Base-by-base conservation (phyloP, 2,888 invertebrate genomes). In the Gisinianus flammeolus region DNA sequence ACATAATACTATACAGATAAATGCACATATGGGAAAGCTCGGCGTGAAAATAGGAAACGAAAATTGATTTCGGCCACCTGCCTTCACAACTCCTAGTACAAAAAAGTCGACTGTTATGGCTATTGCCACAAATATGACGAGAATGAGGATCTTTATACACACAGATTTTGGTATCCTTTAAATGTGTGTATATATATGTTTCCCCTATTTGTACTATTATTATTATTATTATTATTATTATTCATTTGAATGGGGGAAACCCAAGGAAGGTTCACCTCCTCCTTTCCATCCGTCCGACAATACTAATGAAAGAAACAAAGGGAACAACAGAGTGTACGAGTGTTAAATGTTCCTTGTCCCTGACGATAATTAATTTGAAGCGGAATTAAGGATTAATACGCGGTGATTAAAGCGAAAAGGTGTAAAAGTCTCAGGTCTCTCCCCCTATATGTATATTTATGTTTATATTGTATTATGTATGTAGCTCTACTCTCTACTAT, bases 311-410 rank as follows among this genome's bases (percentile, higher is more conserved):
- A 4, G 44, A 19, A 44, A 19, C 3, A 44, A 44, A 6, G 44
- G 44, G 44, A 44, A 19, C 19, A 44, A 44, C 12, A 44, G 16
- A 44, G 2, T 44, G 44, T 44, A 16, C 19, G 44, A 44, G 19
- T 44, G 44, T 44, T 2, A 4, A 44, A 44, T 44, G 44, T 44
- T 44, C 44, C 44, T 44, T 44, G 19, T 44, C 44, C 44, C 16
- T 52, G 71, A 71, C 28, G 56, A n/a, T 71, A 71, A 71, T 71
- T 71, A 71, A 71, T 71, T 56, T 56, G 71, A 71, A 71, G 71
- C 71, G 71, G 71, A 71, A 71, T 71, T 71, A 56, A 71, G 71
- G 54, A 52, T 71, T 71, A 71, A 56, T 54, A 30, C 6, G 22
- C 1, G 56, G 22, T 71, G 71, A 71, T 71, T 52, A 56, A 67